Evolutionary conservation across 2,113 vertebrate species (phyloP).

Genomic region (Mormyrus lacerda): DNA sequence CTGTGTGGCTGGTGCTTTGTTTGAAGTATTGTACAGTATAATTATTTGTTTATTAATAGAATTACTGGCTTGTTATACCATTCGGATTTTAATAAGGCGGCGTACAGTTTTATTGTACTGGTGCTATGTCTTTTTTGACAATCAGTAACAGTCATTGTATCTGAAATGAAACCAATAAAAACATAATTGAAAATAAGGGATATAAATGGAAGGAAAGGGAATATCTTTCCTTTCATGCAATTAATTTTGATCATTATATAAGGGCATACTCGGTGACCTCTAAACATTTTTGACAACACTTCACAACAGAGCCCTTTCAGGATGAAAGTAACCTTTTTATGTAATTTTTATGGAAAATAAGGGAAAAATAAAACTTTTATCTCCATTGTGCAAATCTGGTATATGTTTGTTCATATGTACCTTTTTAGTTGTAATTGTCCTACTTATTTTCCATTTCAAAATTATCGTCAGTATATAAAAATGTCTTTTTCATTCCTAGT

Average conservation of each 20-base stretch:
- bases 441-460: background rate
- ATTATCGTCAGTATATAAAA: background rate
- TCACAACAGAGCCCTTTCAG: background rate
- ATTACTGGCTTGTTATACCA: conserved; percentile 46
- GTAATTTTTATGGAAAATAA: background rate
- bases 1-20: conserved; percentile 65
- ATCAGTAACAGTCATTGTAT: conserved; percentile 65
- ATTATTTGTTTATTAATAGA: conserved; percentile 52
- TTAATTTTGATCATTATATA: background rate
- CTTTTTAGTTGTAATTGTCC: background rate
- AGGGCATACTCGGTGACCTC: background rate
- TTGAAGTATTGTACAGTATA: conserved; percentile 55
- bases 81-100: conserved; percentile 68
- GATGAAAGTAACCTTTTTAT: background rate
- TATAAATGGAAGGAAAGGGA: conserved; percentile 33
- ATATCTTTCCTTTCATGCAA: background rate
- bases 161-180: conserved; percentile 70
- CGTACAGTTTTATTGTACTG: conserved; percentile 99
- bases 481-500: background rate
- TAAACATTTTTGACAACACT: background rate
- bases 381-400: background rate
- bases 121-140: conserved; percentile 85
- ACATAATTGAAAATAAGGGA: conserved; percentile 64
- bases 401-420: background rate
- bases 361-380: background rate